phyloP scores from a whole-genome alignment of 2,797 vertebrate species.

The Luscinia megarhynchos region DNA sequence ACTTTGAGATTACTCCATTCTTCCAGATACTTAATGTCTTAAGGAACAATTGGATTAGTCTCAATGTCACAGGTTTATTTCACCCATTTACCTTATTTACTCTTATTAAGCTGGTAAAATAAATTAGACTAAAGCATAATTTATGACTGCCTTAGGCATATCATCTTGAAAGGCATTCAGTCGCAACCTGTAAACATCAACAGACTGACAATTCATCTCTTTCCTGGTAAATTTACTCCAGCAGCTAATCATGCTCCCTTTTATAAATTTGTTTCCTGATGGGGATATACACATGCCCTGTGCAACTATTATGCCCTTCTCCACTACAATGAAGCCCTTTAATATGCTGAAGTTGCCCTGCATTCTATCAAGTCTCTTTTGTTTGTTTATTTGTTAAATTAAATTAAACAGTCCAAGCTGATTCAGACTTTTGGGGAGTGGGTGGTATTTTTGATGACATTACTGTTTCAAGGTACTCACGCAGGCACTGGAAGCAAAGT shows the following conservation, averaged over 20 bases:
- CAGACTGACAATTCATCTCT: background rate
- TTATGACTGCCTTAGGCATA: constrained; percentile 28
- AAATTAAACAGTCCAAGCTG: background rate
- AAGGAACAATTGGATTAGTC: background rate
- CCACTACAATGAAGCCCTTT: background rate
- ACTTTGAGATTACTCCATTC: background rate
- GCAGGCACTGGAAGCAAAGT: background rate
- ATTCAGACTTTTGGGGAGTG: background rate
- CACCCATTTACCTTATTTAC: constrained; percentile 37
- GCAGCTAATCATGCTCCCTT: background rate
- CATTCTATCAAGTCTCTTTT: background rate
- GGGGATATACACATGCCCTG: background rate
- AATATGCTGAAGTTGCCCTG: background rate
- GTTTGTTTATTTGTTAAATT: background rate
- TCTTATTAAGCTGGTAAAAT: background rate
- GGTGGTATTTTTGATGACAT: background rate
- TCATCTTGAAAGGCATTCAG: constrained; percentile 6
- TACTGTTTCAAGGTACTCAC: background rate
- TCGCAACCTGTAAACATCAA: background rate
- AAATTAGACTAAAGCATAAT: constrained; percentile 32
- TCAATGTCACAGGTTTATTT: constrained; percentile 44
- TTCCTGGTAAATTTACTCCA: background rate
- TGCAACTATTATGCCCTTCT: background rate
- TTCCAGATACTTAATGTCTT: background rate
- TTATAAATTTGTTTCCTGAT: background rate